Base-by-base conservation (phyloP, 2,113 vertebrate genomes). In the Aptenodytes patagonicus region DNA sequence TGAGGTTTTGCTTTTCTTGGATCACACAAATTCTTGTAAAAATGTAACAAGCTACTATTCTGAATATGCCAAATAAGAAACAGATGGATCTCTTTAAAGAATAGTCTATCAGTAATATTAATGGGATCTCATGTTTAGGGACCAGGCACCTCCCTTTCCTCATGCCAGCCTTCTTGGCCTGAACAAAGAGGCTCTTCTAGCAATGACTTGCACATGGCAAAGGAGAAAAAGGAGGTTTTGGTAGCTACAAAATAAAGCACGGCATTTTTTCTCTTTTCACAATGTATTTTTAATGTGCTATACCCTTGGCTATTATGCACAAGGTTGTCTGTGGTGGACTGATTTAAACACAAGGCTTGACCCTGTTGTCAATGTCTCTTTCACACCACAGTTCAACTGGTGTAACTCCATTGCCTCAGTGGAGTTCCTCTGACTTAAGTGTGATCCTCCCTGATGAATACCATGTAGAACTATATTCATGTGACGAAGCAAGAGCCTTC, bases 11-110 rank as follows among this genome's bases (percentile, higher is more conserved):
- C 62, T 95, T 96, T 96, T 83, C 97, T 95, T 90, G 90, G 88
- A 90, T 93, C 75, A 65, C 60, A 54, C 16, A 88, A 55, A 83
- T 94, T 88, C 89, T 92, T 96, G 75, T 97, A 93, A 96, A 96
- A 96, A 88, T 86, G 84, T 91, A 94, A 92, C 75, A 80, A 91
- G 71, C 85, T 96, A 96, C 95, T 92, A 92, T 93, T 95, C 92
- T 93, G 84, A 94, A 94, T 83, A 80, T 78, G 60, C 68, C 85
- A 90, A 93, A 97, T 83, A 69, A 95, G 88, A 95, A 96, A 93
- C 90, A 95, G 87, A 94, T 88, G 92, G 58, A 66, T 86, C 62
- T 77, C 82, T 90, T 94, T 80, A 95, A 90, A 94, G 71, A 90
- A 88, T 83, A 86, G 62, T 34, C 75, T 90, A 94, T 95, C 88